These are phyloP conservation scores for Chitala chitala DNA, from an alignment of 2,113 vertebrate genomes.

Conservation along the genomic window DNA sequence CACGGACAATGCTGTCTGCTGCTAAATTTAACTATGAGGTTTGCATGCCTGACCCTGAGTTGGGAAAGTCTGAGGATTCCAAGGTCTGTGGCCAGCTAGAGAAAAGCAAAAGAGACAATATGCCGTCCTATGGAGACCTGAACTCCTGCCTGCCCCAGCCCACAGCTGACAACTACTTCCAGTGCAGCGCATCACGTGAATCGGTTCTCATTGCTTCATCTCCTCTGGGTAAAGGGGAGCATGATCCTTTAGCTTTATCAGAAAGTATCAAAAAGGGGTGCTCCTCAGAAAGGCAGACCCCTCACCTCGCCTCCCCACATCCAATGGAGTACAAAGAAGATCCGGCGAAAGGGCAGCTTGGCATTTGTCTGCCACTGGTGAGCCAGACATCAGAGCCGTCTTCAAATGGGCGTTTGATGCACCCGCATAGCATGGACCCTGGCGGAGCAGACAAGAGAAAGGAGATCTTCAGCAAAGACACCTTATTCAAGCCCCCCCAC, in stretches of 20 bases:
- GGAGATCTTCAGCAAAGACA: slow-evolving; percentile 99
- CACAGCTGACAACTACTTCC: slow-evolving; percentile 89
- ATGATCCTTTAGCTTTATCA: slow-evolving; percentile 79
- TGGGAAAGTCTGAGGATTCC: slow-evolving; percentile 72
- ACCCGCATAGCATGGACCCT: slow-evolving; percentile 79
- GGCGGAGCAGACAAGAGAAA: slow-evolving; percentile 84
- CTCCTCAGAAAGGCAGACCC: slow-evolving; percentile 78
- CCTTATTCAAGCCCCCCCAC: slow-evolving; percentile 94
- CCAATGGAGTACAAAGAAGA: slow-evolving; percentile 89
- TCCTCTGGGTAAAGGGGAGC: slow-evolving; percentile 86
- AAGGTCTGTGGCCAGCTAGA: slow-evolving; percentile 79
- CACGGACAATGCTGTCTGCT: slow-evolving; percentile 72
- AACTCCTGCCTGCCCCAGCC: slow-evolving; percentile 82
- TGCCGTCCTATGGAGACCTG: slow-evolving; percentile 80
- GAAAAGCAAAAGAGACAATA: slow-evolving; percentile 81
- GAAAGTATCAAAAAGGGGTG: slow-evolving; percentile 87
- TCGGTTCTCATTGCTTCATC: slow-evolving; percentile 89
- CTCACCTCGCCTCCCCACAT: slow-evolving; percentile 73
- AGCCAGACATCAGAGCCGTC: slow-evolving; percentile 73
- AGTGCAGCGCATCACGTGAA: slow-evolving; percentile 97
- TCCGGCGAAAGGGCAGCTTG: slow-evolving; percentile 69
- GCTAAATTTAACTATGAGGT: slow-evolving; percentile 73
- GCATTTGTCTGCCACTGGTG: slow-evolving; percentile 64
- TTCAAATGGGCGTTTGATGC: slow-evolving; percentile 81
- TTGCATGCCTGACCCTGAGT: slow-evolving; percentile 81